Conservation (phyloP, 1,140 invertebrate species). For the Micrasema longulum region DNA sequence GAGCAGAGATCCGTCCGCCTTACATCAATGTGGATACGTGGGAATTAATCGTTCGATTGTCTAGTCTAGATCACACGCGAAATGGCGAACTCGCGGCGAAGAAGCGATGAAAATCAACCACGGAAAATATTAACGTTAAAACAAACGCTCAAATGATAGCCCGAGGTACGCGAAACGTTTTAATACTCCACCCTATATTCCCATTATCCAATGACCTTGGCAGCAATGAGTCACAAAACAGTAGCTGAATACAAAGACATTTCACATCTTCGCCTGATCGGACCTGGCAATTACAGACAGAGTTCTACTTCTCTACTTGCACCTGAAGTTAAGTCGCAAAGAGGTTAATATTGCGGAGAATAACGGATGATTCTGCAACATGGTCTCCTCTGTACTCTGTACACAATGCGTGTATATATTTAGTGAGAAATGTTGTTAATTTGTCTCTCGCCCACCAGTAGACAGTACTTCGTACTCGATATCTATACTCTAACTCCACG, state of each 20-base stretch:
- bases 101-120: background rate
- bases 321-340: too few species aligned
- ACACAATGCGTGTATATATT: too few species aligned
- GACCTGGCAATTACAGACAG: too few species aligned
- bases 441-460: slow-evolving; percentile 1
- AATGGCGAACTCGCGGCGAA: slow-evolving; percentile 9
- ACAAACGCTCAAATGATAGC: background rate
- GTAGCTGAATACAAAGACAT: too few species aligned
- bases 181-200: background rate
- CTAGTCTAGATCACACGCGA: slow-evolving; percentile 26
- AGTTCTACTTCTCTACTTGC: background rate
- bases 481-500: background rate
- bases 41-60: slow-evolving; percentile 39
- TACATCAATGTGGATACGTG: slow-evolving; percentile 15
- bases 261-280: too few species aligned
- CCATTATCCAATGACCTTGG: too few species aligned
- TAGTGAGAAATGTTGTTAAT: background rate
- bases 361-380: too few species aligned
- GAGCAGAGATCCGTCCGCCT: slow-evolving; percentile 6
- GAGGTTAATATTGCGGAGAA: too few species aligned
- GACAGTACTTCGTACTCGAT: background rate
- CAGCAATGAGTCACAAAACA: too few species aligned
- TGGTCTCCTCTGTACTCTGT: too few species aligned
- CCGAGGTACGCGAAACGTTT: background rate
- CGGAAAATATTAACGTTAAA: background rate